These are phyloP conservation scores for Galago senegalensis DNA, from an alignment of 2,797 vertebrate genomes.

Conservation along the genomic window DNA sequence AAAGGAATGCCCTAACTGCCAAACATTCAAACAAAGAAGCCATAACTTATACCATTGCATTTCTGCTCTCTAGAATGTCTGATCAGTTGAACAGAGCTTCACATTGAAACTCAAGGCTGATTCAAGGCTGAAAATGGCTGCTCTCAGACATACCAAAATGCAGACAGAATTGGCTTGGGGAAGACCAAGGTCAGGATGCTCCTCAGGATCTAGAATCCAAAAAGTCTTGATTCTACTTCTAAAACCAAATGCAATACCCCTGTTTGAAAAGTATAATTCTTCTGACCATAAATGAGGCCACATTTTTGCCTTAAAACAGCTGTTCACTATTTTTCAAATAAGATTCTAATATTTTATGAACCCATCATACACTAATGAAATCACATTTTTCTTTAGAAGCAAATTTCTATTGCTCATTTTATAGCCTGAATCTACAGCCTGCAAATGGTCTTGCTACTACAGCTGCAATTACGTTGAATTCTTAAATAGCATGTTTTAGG, in stretches of 20 bases:
- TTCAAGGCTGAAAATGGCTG: background rate
- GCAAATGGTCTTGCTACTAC: background rate
- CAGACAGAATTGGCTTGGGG: background rate
- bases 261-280: background rate
- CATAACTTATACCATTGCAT: background rate
- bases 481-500: conserved; percentile 1
- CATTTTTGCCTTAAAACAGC: background rate
- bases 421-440: background rate
- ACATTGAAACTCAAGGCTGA: background rate
- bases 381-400: background rate
- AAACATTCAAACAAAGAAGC: background rate
- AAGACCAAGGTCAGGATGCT: background rate
- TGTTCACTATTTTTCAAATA: background rate
- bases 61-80: conserved; percentile 23
- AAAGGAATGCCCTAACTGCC: conserved; percentile 16
- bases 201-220: background rate
- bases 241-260: conserved; percentile 5
- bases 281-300: background rate
- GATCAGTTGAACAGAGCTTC: background rate
- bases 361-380: background rate
- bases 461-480: conserved; percentile 6
- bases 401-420: background rate
- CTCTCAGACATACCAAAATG: background rate
- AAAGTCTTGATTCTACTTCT: background rate
- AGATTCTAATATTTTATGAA: background rate